Evolutionary conservation across 2,888 invertebrate genomes (phyloP).

Genomic region (Marasmarcha lunaedactyla): DNA sequence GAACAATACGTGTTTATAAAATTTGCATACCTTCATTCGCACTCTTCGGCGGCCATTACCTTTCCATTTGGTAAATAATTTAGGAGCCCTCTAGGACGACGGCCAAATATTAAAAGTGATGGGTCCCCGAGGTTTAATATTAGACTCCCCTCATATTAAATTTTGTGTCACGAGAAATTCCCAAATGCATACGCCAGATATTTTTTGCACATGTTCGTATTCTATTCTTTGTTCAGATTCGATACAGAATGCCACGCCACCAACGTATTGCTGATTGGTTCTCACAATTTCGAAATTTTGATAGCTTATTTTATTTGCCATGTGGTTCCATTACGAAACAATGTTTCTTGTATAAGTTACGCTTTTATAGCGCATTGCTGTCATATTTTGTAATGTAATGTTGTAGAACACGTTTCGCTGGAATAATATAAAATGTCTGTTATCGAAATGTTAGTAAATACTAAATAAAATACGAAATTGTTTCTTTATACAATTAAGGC

Average conservation of each 20-base stretch:
- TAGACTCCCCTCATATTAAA: conserved; percentile 69
- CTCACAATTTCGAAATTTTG: conserved; percentile 27
- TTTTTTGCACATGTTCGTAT: conserved; percentile 71
- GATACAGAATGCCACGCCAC: conserved; percentile 60
- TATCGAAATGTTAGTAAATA: too few species aligned
- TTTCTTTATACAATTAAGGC: too few species aligned
- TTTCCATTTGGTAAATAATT: conserved; percentile 71
- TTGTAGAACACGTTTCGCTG: too few species aligned
- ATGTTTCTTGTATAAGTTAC: too few species aligned
- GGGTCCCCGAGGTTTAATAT: conserved; percentile 69
- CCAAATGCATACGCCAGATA: conserved; percentile 67
- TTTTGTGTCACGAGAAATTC: conserved; percentile 69
- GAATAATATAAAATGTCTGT: too few species aligned
- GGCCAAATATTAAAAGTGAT: conserved; percentile 70
- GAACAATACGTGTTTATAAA: conserved; percentile 60
- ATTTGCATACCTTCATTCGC: conserved; percentile 66
- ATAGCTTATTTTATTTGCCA: conserved; percentile 4
- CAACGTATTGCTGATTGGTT: conserved; percentile 36
- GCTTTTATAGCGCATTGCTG: too few species aligned
- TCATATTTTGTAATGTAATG: too few species aligned
- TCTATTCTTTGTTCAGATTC: conserved; percentile 57
- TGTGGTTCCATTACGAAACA: too few species aligned
- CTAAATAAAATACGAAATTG: too few species aligned
- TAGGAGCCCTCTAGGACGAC: conserved; percentile 63
- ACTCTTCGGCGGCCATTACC: conserved; percentile 66